A percentile compares a stretch with the other conserved stretches of the same genome.
Conservation (phyloP, 2,888 invertebrate genomes). For the Argyresthia goedartella region DNA sequence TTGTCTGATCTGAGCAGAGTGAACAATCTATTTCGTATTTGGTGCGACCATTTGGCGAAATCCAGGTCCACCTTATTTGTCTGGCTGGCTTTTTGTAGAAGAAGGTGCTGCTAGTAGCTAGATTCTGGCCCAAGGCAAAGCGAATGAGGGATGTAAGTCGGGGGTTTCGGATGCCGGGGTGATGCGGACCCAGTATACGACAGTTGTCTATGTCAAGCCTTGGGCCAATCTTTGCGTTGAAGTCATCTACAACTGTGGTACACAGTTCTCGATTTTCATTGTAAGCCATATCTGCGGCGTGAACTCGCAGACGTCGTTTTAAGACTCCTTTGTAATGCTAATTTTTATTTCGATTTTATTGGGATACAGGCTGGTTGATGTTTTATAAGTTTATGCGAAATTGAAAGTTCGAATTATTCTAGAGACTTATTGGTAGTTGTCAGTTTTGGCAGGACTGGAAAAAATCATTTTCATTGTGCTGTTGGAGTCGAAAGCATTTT, state of each 20-base stretch:
- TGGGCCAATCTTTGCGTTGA: background rate
- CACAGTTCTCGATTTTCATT: background rate
- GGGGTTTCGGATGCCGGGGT: background rate
- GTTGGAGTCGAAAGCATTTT: too few species aligned
- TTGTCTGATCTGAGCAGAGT: constrained; percentile 6
- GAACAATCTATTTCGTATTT: constrained; percentile 13
- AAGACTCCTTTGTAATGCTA: too few species aligned
- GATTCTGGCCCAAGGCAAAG: constrained; percentile 8
- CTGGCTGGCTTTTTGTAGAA: constrained; percentile 7
- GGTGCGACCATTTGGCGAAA: constrained; percentile 4
- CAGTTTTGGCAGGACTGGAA: too few species aligned
- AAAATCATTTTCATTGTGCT: too few species aligned
- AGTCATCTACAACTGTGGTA: background rate
- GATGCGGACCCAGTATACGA: background rate
- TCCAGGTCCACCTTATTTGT: constrained; percentile 12
- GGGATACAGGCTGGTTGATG: too few species aligned
- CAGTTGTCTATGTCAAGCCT: background rate
- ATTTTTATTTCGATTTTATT: too few species aligned
- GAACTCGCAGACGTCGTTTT: too few species aligned
- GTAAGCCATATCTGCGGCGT: too few species aligned
- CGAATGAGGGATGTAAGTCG: constrained; percentile 4
- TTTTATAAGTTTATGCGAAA: too few species aligned
- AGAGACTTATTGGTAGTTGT: too few species aligned
- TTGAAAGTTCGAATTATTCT: too few species aligned
- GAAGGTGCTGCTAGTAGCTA: constrained; percentile 7